Conservation (phyloP, 2,113 vertebrate species). For the Cottus gobio region DNA sequence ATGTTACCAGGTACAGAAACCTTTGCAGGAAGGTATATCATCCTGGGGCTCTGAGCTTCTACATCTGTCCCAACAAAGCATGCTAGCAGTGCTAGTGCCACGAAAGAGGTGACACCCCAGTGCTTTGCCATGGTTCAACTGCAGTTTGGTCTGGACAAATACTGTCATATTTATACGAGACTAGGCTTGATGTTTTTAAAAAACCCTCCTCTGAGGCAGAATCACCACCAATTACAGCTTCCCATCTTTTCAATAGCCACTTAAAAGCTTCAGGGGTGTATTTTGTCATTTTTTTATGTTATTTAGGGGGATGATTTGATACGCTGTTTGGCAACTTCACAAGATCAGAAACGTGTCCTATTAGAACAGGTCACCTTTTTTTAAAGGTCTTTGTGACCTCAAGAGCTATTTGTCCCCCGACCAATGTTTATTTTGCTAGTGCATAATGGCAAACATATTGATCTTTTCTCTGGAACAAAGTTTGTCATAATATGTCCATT, state of each 20-base stretch:
- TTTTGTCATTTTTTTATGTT: constrained; percentile 14
- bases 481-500: neutral
- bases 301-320: neutral
- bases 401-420: constrained; percentile 46
- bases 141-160: constrained; percentile 28
- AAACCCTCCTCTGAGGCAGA: constrained; percentile 44
- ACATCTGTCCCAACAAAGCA: constrained; percentile 33
- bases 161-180: constrained; percentile 53
- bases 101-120: constrained; percentile 32
- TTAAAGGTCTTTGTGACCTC: constrained; percentile 44
- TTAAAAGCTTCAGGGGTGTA: neutral
- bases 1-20: too few relatives aligned
- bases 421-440: constrained; percentile 56
- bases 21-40: too few relatives aligned
- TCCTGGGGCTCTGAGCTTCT: constrained; percentile 15
- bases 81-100: constrained; percentile 54
- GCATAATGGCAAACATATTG: neutral
- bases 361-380: constrained; percentile 4
- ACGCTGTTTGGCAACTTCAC: neutral
- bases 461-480: neutral
- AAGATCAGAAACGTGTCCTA: neutral
- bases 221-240: constrained; percentile 36
- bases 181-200: neutral
- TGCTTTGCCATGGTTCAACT: constrained; percentile 57
- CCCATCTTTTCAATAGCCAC: constrained; percentile 1